Evolutionary conservation across 2,113 vertebrate species (phyloP), one percentile per base, ranked within the genome.

Genomic region (Dolichotis patagonum): DNA sequence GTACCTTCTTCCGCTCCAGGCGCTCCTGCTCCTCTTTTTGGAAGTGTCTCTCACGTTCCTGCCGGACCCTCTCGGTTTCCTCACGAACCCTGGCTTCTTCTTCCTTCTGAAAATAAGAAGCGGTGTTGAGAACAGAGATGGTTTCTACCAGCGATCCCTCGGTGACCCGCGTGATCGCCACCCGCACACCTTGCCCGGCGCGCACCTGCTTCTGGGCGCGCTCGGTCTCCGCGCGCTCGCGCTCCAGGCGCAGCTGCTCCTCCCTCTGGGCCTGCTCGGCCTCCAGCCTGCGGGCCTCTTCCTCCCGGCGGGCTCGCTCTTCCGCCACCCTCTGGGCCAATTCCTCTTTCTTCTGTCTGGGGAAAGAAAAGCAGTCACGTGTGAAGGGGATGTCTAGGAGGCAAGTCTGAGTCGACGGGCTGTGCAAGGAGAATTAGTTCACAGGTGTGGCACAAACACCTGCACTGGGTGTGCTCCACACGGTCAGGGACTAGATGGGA

Each of bases 11-110:
- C 73, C 99, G 99, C 98, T 99, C 99, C 96, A 99, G 97, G n/a
- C 99, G 99, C 90, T 99, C 99, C 41, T 99, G 99, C 91, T 99
- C 99, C 90, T 99, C 99, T 97, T 98, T 99, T 98, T 99, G 99
- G 98, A 99, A 99, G 98, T 99, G 99, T 93, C 99, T 99, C 95
- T 99, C 99, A 73, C 99, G 99, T 92, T 99, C 99, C 98, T 99
- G 98, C 32, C 99, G 98, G 92, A 99, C 97, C 62, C 99, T 98
- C 95, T 99, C 99, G 0, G 99, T 98, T 94, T 99, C 99, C 96
- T 99, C 99, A n/a, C 98, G 99, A 87, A 98, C 98, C 12, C 99
- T 99, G 96, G 98, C 98, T 97, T 99, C 99, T 82, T 99, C 99
- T 98, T 99, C 99, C 97, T 99, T 99, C 99, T 99, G 65, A 35